Conservation (phyloP, 2,888 invertebrate species). For the Epinotia nisella region DNA sequence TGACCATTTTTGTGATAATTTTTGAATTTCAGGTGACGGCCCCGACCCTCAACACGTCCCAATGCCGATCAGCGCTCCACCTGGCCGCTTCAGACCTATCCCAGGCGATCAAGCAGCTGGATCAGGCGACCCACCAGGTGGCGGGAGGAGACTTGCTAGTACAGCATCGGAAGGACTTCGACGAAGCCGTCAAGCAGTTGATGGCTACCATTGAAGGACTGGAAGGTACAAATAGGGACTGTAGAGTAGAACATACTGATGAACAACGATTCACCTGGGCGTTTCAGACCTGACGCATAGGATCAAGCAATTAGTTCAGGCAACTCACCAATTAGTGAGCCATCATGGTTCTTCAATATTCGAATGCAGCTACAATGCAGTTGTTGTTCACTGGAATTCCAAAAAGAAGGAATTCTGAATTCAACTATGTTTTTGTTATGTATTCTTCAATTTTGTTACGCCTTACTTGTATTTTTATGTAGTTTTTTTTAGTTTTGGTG, state of each 20-base stretch:
- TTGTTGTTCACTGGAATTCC: too few relatives aligned
- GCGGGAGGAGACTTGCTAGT: slow-evolving; percentile 13
- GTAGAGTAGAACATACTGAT: too few relatives aligned
- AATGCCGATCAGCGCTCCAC: slow-evolving; percentile 23
- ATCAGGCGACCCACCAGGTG: slow-evolving; percentile 12
- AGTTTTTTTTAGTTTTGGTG: too few relatives aligned
- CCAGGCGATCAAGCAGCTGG: slow-evolving; percentile 21
- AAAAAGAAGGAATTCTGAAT: too few relatives aligned
- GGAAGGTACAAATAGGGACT: slow-evolving; percentile 26
- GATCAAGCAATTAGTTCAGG: too few relatives aligned
- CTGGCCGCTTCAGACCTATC: slow-evolving; percentile 29
- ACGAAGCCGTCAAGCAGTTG: slow-evolving; percentile 22
- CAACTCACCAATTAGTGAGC: too few relatives aligned
- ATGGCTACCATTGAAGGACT: slow-evolving; percentile 29
- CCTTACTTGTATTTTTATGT: too few relatives aligned
- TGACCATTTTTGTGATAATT: neutral
- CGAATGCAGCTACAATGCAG: too few relatives aligned
- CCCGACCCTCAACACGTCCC: slow-evolving; percentile 12
- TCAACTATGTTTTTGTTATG: too few relatives aligned
- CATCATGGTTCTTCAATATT: too few relatives aligned
- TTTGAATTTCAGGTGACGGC: slow-evolving; percentile 24
- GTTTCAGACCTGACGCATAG: neutral
- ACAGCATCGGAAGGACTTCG: slow-evolving; percentile 23
- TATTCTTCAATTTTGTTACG: too few relatives aligned
- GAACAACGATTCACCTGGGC: slow-evolving; percentile 16